phyloP scores from a whole-genome alignment of 2,113 vertebrate genomes.

The Melozone crissalis region DNA sequence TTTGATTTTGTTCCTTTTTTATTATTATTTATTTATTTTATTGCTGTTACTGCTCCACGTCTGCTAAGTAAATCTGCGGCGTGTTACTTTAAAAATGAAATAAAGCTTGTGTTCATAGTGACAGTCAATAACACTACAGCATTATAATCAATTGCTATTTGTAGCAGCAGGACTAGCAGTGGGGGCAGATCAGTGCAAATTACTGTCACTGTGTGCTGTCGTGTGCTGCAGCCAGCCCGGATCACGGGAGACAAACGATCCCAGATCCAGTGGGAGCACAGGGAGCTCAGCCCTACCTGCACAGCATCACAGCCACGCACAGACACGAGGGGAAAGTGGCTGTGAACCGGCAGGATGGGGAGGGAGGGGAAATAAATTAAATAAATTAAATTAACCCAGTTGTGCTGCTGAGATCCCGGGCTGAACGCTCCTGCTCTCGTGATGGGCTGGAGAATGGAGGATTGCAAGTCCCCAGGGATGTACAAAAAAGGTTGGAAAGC shows the following conservation, averaged over 20 bases:
- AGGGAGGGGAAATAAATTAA: conserved; percentile 61
- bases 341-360: conserved; percentile 16
- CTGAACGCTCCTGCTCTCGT: conserved; percentile 20
- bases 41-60: background rate
- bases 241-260: conserved; percentile 82
- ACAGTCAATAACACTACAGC: conserved; percentile 90
- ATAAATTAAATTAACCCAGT: conserved; percentile 68
- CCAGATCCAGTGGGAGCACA: conserved; percentile 74
- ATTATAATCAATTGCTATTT: conserved; percentile 98
- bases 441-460: conserved; percentile 44
- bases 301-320: background rate
- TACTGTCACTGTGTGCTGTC: conserved; percentile 86
- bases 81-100: conserved; percentile 80
- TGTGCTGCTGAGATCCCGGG: conserved; percentile 8
- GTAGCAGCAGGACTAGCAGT: conserved; percentile 88
- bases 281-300: conserved; percentile 81
- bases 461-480: conserved; percentile 62
- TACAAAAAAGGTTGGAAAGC: conserved; percentile 54
- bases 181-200: conserved; percentile 93
- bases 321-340: background rate
- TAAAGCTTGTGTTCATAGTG: conserved; percentile 75
- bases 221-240: conserved; percentile 79
- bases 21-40: too few relatives aligned
- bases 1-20: background rate
- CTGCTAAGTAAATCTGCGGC: conserved; percentile 65